Conservation (phyloP, 2,113 vertebrate genomes). For the Phaethornis superciliosus region DNA sequence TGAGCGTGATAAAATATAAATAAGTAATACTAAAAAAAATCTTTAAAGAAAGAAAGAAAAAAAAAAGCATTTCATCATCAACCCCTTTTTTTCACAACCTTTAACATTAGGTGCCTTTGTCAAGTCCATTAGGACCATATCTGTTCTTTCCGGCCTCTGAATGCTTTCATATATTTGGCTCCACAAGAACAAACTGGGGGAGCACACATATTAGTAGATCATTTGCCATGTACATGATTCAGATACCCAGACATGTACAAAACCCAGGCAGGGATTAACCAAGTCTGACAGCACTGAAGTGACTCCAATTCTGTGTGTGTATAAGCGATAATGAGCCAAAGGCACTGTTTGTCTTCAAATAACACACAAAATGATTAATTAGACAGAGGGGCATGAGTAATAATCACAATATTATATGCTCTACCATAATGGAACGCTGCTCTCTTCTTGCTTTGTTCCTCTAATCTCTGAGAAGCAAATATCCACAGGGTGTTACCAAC, state of each 20-base stretch:
- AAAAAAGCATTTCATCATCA: constrained; percentile 2
- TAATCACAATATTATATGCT: constrained; percentile 71
- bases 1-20: background rate
- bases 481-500: constrained; percentile 61
- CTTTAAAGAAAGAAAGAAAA: background rate
- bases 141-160: constrained; percentile 62
- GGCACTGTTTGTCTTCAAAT: constrained; percentile 69
- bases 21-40: constrained; percentile 34
- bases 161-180: constrained; percentile 65
- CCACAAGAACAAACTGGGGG: constrained; percentile 63
- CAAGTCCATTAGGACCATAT: constrained; percentile 55
- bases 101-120: constrained; percentile 56
- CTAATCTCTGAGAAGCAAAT: constrained; percentile 64
- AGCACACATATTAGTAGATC: constrained; percentile 72
- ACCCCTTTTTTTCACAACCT: constrained; percentile 19
- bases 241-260: constrained; percentile 68
- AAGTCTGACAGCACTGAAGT: constrained; percentile 66
- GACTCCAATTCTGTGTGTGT: constrained; percentile 69
- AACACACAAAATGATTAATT: constrained; percentile 68
- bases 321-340: constrained; percentile 70
- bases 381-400: constrained; percentile 53
- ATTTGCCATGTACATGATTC: constrained; percentile 72
- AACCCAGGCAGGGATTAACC: constrained; percentile 68
- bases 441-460: constrained; percentile 66
- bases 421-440: constrained; percentile 57